phyloP scores from a whole-genome alignment of 2,113 vertebrate species.

The Turnix velox region DNA sequence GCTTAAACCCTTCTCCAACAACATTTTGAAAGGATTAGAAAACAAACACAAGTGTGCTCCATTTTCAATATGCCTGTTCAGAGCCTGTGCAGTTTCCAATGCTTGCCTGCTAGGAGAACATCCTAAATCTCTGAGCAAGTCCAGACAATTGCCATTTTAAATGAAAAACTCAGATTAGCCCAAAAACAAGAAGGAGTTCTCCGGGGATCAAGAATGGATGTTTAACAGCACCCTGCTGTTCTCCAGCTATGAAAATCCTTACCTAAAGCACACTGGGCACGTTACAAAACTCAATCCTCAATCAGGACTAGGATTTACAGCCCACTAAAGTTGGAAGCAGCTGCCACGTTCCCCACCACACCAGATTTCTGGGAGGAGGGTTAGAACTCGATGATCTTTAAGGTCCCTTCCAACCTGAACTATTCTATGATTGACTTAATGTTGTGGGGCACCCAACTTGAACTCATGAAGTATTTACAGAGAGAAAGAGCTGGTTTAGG shows the following conservation, averaged over 20 bases:
- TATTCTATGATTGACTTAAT: not conserved
- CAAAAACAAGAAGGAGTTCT: not conserved
- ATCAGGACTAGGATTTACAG: conserved; percentile 36
- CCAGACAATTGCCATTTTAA: conserved; percentile 46
- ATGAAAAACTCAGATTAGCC: conserved; percentile 30
- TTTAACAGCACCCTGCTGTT: conserved; percentile 32
- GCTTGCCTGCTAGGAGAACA: conserved; percentile 5
- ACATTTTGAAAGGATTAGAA: conserved; percentile 43
- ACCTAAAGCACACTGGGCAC: not conserved
- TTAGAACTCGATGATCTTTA: no score
- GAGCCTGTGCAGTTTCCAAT: not conserved
- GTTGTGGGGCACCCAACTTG: not conserved
- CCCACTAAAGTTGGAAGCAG: not conserved
- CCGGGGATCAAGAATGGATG: conserved; percentile 14
- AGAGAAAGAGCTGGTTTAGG: not conserved
- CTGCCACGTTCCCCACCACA: not conserved
- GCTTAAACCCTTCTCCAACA: conserved; percentile 25
- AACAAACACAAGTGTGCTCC: not conserved
- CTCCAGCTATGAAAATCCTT: conserved; percentile 31
- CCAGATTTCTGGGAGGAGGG: not conserved
- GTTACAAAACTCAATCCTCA: not conserved
- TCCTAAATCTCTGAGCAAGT: conserved; percentile 30
- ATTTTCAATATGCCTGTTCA: not conserved
- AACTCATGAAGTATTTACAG: not conserved
- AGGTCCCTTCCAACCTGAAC: no score